Evolutionary conservation across 2,113 vertebrate species (phyloP), one percentile per base, ranked within the genome.

Genomic region (Carettochelys insculpta): DNA sequence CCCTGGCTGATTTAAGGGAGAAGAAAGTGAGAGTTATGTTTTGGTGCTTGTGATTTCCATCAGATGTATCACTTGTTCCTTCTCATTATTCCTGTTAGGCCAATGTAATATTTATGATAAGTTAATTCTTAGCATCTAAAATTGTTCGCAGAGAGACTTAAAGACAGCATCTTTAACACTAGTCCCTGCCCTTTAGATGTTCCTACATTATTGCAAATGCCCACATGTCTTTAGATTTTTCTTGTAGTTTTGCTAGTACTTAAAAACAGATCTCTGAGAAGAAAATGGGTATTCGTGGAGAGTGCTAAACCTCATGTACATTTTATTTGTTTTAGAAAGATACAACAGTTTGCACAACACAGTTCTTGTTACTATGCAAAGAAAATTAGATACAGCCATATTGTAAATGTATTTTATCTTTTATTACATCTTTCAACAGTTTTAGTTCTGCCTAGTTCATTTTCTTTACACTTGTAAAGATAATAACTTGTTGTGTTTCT

Each of bases 401-500:
- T 86, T 92, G 65, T 61, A 95, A 89, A 88, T 89, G 73, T 94
- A 61, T 93, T 31, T 9, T 2, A 9, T n/a, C 65, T 92, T 5
- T 76, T 94, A 83, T 61, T 75, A n/a, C n/a, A n/a, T n/a, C 80
- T 91, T 94, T 89, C 90, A 82, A 93, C 80, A 78, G 16, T 51
- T 43, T 47, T 31, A 48, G 48, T 84, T 6, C 16, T 20, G 79
- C 81, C 48, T 81, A 83, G 89, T 90, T 86, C 73, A 83, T 94
- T 95, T 95, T 82, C 88, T 84, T 93, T 91, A 93, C 88, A 85
- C 86, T 96, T 95, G 85, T 83, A 93, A 80, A 86, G 92, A 90
- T 90, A 43, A 47, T 54, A 82, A 87, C 87, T 92, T 94, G 87
- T 80, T 9, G 25, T 89, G 34, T 86, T 89, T 38, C 76, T 3